phyloP scores from a whole-genome alignment of 1,140 invertebrate genomes.

The Heliconius melpomene region DNA sequence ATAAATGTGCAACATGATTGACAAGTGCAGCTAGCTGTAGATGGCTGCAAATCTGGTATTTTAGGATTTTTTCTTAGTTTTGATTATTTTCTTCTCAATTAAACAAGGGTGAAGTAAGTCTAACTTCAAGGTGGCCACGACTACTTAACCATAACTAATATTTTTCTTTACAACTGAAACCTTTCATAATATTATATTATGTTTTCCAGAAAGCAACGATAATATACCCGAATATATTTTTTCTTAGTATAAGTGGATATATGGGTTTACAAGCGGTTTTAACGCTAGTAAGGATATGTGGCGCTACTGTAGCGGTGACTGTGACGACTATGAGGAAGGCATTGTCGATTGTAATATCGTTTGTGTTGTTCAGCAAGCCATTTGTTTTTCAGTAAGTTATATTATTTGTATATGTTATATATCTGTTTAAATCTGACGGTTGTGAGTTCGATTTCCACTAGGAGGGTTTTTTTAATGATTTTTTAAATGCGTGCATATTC shows the following conservation, averaged over 20 bases:
- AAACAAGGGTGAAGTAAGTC: no score
- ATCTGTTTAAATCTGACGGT: no score
- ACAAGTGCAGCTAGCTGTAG: no score
- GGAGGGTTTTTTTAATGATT: no score
- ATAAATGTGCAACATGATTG: no score
- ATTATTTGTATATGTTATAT: not conserved
- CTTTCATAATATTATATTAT: not conserved
- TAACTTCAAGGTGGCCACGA: no score
- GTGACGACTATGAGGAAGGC: constrained; percentile 94
- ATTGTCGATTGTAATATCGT: constrained; percentile 95
- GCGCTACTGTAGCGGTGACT: constrained; percentile 95
- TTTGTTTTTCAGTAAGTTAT: constrained; percentile 94
- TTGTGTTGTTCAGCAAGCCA: constrained; percentile 96
- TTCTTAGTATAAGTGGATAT: constrained; percentile 95
- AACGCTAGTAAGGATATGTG: constrained; percentile 91
- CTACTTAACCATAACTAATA: not conserved
- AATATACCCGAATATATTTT: constrained; percentile 92
- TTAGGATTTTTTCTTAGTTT: not conserved
- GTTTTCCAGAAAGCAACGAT: constrained; percentile 84
- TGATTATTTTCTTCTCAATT: not conserved
- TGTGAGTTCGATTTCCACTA: no score
- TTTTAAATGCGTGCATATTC: no score
- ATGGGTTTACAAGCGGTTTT: constrained; percentile 95
- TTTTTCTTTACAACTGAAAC: no score
- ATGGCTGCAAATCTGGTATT: no score